Conservation (phyloP, 2,113 vertebrate species). For the Tragelaphus imberbis region DNA sequence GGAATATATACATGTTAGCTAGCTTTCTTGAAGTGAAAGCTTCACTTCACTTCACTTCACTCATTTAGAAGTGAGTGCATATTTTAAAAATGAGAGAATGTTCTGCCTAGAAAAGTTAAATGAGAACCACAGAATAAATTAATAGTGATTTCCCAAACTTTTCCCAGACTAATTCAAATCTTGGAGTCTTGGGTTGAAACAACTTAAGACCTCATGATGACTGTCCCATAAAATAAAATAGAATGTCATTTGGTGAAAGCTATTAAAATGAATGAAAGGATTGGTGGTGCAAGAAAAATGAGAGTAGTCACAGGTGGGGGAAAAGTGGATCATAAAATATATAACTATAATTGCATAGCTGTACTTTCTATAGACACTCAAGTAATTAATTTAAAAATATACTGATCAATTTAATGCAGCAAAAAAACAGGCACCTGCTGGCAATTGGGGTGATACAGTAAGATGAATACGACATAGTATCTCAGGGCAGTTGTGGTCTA, state of each 20-base stretch:
- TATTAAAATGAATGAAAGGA: constrained; percentile 23
- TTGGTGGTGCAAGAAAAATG: constrained; percentile 38
- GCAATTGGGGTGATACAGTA: neutral
- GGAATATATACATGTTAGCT: neutral
- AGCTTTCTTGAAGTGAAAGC: neutral
- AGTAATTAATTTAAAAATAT: constrained; percentile 24
- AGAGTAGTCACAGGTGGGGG: neutral
- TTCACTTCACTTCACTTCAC: too few species aligned
- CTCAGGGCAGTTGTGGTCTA: neutral
- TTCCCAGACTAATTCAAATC: constrained; percentile 36
- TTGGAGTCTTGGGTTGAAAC: constrained; percentile 26
- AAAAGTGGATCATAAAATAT: constrained; percentile 7
- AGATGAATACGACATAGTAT: neutral
- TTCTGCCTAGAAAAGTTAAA: constrained; percentile 43
- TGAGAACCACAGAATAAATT: constrained; percentile 29
- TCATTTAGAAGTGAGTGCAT: neutral
- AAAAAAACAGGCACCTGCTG: neutral
- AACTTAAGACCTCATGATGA: neutral
- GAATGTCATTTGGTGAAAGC: neutral
- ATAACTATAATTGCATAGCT: neutral
- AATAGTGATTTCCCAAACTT: constrained; percentile 18
- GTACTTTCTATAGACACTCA: constrained; percentile 1
- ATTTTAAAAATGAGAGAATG: constrained; percentile 40
- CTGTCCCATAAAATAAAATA: constrained; percentile 20
- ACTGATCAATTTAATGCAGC: neutral